Evolutionary conservation across 2,113 vertebrate genomes (phyloP).

Genomic region (Sander vitreus): DNA sequence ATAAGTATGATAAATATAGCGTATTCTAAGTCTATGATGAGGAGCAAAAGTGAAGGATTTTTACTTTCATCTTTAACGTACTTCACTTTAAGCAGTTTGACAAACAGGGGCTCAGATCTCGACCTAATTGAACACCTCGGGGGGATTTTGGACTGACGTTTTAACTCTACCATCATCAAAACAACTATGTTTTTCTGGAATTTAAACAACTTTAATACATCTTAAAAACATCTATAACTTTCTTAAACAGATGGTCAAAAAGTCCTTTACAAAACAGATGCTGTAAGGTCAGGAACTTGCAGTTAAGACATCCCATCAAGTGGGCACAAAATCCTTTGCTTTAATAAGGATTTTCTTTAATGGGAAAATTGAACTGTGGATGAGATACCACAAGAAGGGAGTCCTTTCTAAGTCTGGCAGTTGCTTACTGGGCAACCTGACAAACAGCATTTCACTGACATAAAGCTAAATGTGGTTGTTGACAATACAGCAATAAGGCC

Average conservation of each 20-base stretch:
- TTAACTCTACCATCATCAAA: not conserved
- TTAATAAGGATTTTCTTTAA: not conserved
- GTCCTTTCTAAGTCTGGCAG: not conserved
- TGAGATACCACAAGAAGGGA: not conserved
- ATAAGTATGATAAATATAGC: not conserved
- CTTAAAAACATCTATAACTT: not conserved
- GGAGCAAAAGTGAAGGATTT: not conserved
- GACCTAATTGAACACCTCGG: not conserved
- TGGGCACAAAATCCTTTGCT: not conserved
- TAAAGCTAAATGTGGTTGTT: not conserved
- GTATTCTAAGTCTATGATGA: not conserved
- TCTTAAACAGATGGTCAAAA: not conserved
- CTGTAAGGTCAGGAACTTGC: not conserved
- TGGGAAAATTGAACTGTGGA: not conserved
- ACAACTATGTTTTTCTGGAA: too few relatives aligned
- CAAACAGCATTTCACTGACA: conserved; percentile 1
- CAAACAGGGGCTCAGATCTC: not conserved
- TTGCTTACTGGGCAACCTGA: not conserved
- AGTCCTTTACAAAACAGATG: not conserved
- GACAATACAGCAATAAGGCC: not conserved
- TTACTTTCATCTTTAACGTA: not conserved
- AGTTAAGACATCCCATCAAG: not conserved
- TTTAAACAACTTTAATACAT: not conserved
- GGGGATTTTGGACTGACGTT: not conserved
- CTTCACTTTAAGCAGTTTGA: not conserved